Evolutionary conservation across 2,113 vertebrate species (phyloP).

Genomic region (Sturnus vulgaris): DNA sequence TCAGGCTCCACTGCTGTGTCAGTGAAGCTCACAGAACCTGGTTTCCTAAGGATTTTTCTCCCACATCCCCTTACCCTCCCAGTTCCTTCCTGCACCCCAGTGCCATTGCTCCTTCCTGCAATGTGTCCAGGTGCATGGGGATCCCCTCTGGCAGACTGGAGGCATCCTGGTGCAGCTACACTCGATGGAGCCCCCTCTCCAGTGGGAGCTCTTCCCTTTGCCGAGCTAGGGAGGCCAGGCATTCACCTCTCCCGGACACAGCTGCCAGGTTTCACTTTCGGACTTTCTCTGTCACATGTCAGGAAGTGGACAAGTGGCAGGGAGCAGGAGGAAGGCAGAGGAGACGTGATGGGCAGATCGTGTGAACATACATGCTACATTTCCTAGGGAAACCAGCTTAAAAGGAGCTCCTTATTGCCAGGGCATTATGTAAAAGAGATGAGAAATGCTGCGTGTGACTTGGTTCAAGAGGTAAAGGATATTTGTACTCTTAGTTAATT

Average conservation of each 20-base stretch:
- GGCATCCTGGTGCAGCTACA: not conserved
- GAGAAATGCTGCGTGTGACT: not conserved
- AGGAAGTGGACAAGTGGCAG: not conserved
- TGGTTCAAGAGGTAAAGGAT: not conserved
- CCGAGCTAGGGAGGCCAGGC: too few species aligned
- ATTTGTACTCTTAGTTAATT: not conserved
- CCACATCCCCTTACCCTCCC: not conserved
- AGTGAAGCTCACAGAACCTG: not conserved
- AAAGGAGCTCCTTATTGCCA: not conserved
- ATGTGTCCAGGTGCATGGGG: not conserved
- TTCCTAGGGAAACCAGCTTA: not conserved
- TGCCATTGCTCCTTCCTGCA: not conserved
- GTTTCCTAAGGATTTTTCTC: not conserved
- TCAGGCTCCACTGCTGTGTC: not conserved
- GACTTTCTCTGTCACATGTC: not conserved
- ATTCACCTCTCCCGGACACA: accelerated
- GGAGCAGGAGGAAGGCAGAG: not conserved
- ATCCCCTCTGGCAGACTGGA: not conserved
- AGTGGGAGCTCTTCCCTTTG: not conserved
- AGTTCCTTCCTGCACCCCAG: not conserved
- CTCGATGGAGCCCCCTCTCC: not conserved
- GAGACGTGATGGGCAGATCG: not conserved
- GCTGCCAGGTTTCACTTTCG: not conserved
- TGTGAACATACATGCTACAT: not conserved
- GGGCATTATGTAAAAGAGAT: not conserved